Evolutionary conservation across 2,888 invertebrate species (phyloP), one percentile per base, ranked within the genome.

Genomic region (Drosophila siamana): DNA sequence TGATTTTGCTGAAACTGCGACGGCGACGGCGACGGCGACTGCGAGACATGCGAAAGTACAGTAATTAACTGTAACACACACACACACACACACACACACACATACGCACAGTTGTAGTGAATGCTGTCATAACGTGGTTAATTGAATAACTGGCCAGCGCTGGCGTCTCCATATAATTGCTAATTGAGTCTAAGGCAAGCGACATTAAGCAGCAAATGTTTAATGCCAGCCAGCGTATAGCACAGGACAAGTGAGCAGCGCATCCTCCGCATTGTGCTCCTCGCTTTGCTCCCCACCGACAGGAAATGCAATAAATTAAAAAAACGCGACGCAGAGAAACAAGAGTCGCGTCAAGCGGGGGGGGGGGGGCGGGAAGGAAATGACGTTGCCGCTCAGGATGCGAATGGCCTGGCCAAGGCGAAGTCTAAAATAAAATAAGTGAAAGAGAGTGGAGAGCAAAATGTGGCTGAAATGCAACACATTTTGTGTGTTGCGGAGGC

Each of bases 261-360:
- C 51, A 52, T 56, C 48, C 68, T 52, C 15, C 48, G 43, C 22
- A 38, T 0, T 5, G 7, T 9, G 1, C 2, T 6, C 11, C 33
- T 8, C 16, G 1, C 2, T 6, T 8, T 26, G 7, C 16, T 50
- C 15, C 24, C 41, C 54, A 46, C 6, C 52, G 52, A 54, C 69
- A 76, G 82, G 69, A 75, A 83, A 73, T 57, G 73, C 56, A 71
- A 71, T 80, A 80, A 80, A 83, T 83, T 78, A 78, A 73, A 65
- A 73, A 65, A 64, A 40, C n/a, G 48, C 65, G 54, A 41, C 64
- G 30, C 65, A 48, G 44, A 50, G 60, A 51, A 54, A 56, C 19
- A 51, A n/a, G n/a, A n/a, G 56, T 24, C 16, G 4, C 1, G 19
- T 19, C 13, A 54, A 41, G 33, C 30, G 13, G 62, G 50, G 44